Conservation (phyloP, 2,113 vertebrate species). For the Notiomystis cincta region DNA sequence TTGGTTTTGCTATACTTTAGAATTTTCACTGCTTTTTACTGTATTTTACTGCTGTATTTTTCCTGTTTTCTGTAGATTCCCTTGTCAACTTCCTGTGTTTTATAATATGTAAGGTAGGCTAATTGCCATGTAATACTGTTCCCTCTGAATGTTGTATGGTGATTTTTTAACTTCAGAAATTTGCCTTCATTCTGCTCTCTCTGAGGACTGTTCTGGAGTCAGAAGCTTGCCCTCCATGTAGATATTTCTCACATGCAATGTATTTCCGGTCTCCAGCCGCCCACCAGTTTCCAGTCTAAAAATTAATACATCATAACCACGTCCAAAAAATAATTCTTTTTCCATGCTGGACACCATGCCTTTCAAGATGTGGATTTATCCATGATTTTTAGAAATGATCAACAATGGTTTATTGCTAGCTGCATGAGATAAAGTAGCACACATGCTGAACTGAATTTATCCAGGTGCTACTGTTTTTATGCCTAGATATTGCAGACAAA, state of each 20-base stretch:
- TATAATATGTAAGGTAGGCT: not conserved
- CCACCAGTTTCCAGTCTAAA: not conserved
- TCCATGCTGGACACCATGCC: not conserved
- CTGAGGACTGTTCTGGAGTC: not conserved
- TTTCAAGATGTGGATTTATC: not conserved
- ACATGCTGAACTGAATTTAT: not conserved
- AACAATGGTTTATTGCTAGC: not conserved
- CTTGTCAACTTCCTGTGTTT: not conserved
- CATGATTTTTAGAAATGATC: not conserved
- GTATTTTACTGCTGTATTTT: not conserved
- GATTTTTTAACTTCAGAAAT: not conserved
- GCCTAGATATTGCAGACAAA: not conserved
- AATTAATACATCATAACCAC: not conserved
- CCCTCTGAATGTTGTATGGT: not conserved
- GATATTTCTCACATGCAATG: not conserved
- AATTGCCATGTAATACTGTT: not conserved
- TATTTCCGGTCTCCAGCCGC: not conserved
- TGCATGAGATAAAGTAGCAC: not conserved
- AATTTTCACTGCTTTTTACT: not conserved
- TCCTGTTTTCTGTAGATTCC: not conserved
- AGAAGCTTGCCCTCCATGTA: not conserved
- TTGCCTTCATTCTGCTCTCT: not conserved
- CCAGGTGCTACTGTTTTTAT: constrained; percentile 16
- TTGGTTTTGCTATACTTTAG: not conserved
- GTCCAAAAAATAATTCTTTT: not conserved